Conservation (phyloP, 1,140 invertebrate genomes). For the Monochamus saltuarius region DNA sequence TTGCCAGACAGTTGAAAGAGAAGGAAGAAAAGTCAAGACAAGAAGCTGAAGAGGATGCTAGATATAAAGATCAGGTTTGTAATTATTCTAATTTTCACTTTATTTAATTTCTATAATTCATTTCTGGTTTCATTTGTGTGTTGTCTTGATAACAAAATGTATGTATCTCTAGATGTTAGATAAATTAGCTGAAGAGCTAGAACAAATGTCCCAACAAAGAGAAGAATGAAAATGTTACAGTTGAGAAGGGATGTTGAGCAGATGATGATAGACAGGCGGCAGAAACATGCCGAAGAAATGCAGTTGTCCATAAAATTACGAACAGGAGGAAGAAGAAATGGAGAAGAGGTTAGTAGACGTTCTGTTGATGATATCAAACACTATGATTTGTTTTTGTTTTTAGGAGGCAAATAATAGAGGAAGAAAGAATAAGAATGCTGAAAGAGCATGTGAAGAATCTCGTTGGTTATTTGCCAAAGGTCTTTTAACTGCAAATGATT, state of each 20-base stretch:
- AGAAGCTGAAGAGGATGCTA: conserved; percentile 40
- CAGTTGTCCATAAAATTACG: conserved; percentile 38
- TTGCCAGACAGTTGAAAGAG: conserved; percentile 43
- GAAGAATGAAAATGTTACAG: conserved; percentile 45
- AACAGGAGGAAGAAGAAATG: conserved; percentile 41
- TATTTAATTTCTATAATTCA: too few species aligned
- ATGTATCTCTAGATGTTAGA: conserved; percentile 40
- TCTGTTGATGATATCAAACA: conserved; percentile 11
- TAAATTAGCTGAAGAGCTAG: conserved; percentile 47
- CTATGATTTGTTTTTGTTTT: conserved; percentile 25
- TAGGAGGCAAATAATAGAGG: conserved; percentile 50
- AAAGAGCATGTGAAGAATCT: conserved; percentile 52
- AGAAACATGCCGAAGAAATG: conserved; percentile 44
- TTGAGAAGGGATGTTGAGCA: conserved; percentile 43
- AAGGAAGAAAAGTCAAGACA: conserved; percentile 32
- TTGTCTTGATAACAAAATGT: too few species aligned
- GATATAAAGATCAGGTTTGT: conserved; percentile 43
- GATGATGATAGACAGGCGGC: conserved; percentile 43
- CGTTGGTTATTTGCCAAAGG: conserved; percentile 52
- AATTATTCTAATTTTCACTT: too few species aligned
- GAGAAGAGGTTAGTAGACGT: conserved; percentile 39
- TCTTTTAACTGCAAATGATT: conserved; percentile 48
- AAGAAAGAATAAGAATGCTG: conserved; percentile 51
- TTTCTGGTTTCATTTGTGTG: too few species aligned
- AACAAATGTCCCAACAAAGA: conserved; percentile 46